A percentile compares a stretch with the other conserved stretches of the same genome.
Conservation (phyloP, 2,113 vertebrate genomes). For the Cebus imitator region DNA sequence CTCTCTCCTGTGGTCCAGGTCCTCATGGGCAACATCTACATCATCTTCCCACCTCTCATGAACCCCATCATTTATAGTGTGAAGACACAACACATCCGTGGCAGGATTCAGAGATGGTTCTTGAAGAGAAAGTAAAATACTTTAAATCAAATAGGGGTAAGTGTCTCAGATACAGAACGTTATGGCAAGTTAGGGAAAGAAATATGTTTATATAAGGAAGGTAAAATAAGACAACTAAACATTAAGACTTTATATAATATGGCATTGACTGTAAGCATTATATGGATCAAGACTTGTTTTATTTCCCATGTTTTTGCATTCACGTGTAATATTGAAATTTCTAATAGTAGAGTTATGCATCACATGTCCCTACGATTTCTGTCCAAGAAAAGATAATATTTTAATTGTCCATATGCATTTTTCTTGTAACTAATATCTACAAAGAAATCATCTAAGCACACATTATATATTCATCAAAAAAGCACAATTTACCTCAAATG, state of each 20-base stretch:
- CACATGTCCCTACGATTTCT: background rate
- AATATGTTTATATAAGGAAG: background rate
- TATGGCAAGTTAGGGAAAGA: no score
- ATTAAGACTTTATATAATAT: background rate
- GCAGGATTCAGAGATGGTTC: background rate
- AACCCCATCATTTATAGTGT: conserved; percentile 13
- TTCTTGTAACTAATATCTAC: background rate
- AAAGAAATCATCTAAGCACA: background rate
- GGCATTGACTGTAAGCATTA: background rate
- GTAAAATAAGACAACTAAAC: background rate
- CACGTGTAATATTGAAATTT: background rate
- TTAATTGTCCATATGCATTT: background rate
- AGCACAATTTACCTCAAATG: background rate
- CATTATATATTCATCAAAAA: background rate
- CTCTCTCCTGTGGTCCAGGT: background rate
- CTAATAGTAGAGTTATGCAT: background rate
- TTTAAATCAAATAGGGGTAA: background rate
- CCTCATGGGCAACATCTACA: background rate
- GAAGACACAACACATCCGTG: background rate
- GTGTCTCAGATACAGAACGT: background rate
- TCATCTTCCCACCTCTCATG: background rate
- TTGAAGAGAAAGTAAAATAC: background rate
- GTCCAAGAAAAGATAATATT: background rate
- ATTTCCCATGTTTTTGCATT: background rate
- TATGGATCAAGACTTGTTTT: background rate